These are phyloP conservation scores for Tor tambroides DNA, from an alignment of 2,113 vertebrate genomes.

Conservation along the genomic window DNA sequence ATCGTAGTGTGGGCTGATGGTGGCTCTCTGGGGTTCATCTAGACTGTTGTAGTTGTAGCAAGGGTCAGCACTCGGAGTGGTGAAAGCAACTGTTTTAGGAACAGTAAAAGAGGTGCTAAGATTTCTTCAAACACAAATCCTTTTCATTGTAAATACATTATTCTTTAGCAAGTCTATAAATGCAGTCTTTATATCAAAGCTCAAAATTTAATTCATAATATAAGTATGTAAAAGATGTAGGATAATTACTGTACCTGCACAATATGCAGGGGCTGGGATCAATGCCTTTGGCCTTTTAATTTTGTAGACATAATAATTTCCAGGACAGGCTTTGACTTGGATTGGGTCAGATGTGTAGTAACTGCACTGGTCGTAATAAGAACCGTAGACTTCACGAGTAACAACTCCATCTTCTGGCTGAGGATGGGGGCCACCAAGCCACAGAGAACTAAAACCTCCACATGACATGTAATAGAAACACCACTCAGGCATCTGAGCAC, in stretches of 20 bases:
- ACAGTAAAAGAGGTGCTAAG: not conserved
- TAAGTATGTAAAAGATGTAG: not conserved
- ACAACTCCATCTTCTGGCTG: constrained; percentile 17
- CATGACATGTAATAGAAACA: constrained; percentile 12
- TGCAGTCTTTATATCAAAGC: not conserved
- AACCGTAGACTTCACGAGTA: constrained; percentile 23
- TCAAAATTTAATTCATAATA: not conserved
- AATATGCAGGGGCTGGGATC: constrained; percentile 22
- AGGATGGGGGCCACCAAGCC: constrained; percentile 34
- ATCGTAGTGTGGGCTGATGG: not conserved
- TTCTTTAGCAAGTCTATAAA: not conserved
- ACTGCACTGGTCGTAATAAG: not conserved
- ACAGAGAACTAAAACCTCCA: constrained; percentile 42
- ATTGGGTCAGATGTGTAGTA: constrained; percentile 17
- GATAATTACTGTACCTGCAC: constrained; percentile 33
- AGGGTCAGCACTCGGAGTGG: not conserved
- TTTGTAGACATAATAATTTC: constrained; percentile 30
- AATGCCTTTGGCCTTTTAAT: not conserved
- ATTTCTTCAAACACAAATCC: not conserved
- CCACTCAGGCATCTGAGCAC: constrained; percentile 43
- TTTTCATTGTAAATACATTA: not conserved
- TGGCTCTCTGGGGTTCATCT: not conserved
- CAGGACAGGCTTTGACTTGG: constrained; percentile 43
- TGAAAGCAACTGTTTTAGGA: not conserved
- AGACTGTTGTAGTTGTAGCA: not conserved